These are phyloP conservation scores for Epinephelus fuscoguttatus DNA, from an alignment of 2,113 vertebrate genomes.

Conservation along the genomic window DNA sequence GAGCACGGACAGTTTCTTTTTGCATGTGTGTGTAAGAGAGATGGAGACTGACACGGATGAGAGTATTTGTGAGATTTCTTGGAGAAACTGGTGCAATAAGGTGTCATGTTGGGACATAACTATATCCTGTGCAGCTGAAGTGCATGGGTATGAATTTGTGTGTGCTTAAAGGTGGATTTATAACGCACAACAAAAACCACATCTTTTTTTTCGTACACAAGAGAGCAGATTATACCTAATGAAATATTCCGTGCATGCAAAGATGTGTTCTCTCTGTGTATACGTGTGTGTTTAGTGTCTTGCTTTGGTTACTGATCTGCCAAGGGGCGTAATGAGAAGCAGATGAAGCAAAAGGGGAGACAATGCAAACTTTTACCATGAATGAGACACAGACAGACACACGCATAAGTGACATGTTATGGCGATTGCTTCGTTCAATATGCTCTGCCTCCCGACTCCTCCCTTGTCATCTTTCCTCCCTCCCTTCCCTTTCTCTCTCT, in stretches of 20 bases:
- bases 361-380: background rate
- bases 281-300: background rate
- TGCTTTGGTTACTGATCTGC: background rate
- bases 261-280: background rate
- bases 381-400: conserved; percentile 16
- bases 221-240: background rate
- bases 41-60: conserved; percentile 1
- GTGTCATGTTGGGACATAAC: conserved; percentile 15
- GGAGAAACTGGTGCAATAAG: conserved; percentile 41
- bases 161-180: background rate
- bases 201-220: background rate
- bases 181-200: background rate
- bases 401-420: conserved; percentile 34
- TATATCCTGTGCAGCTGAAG: background rate
- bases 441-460: conserved; percentile 49
- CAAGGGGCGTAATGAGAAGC: background rate
- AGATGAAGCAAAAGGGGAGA: background rate
- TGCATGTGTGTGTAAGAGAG: background rate
- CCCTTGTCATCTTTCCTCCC: conserved; percentile 33
- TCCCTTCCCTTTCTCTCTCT: background rate
- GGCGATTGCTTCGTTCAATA: conserved; percentile 50
- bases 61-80: conserved; percentile 14
- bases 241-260: background rate
- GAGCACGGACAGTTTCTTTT: conserved; percentile 19
- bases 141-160: background rate